These are phyloP conservation scores for Chunga burmeisteri DNA, from an alignment of 2,113 vertebrate genomes.

Conservation along the genomic window DNA sequence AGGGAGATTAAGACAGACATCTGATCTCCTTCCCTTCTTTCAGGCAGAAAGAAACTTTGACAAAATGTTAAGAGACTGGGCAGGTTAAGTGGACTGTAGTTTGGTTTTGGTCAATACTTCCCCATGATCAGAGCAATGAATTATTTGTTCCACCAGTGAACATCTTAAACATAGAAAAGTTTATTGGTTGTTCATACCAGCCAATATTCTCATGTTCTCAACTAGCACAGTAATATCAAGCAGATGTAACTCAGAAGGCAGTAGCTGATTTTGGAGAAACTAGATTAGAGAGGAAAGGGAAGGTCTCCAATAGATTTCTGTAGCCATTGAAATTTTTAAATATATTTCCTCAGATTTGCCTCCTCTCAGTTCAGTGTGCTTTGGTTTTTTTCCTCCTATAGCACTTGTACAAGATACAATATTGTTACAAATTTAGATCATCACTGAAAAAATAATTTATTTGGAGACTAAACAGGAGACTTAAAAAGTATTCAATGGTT, in stretches of 20 bases:
- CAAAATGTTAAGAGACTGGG: neutral
- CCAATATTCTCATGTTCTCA: neutral
- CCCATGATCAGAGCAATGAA: neutral
- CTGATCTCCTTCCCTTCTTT: neutral
- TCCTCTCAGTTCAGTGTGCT: neutral
- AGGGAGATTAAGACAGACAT: neutral
- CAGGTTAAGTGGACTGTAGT: neutral
- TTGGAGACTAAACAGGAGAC: neutral
- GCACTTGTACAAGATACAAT: neutral
- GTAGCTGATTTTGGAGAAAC: neutral
- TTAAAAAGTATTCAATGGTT: neutral
- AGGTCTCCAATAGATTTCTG: neutral
- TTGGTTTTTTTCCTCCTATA: neutral
- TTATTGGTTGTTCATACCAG: neutral
- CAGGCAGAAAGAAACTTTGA: neutral
- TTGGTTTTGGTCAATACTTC: neutral
- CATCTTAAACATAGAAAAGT: neutral
- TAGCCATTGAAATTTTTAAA: neutral
- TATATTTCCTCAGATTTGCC: neutral
- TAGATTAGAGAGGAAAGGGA: neutral
- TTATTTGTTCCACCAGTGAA: neutral
- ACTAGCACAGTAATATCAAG: neutral
- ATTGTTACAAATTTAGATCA: neutral
- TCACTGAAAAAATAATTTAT: neutral
- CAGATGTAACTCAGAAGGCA: neutral